Evolutionary conservation across 2,113 vertebrate genomes (phyloP), one percentile per base, ranked within the genome.

Genomic region (Oceanodroma tethys): DNA sequence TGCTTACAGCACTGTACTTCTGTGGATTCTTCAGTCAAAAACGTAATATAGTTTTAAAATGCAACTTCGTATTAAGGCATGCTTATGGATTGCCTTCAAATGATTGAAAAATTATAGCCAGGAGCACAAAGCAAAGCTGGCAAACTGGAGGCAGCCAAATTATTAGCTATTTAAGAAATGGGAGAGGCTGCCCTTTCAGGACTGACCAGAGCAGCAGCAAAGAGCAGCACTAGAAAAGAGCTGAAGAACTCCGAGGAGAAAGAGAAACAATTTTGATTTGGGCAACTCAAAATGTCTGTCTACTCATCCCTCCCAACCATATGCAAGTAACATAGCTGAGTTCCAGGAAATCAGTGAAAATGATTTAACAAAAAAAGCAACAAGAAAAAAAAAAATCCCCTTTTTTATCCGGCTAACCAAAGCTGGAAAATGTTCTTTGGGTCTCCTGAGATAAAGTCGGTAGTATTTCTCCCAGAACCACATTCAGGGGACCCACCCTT

Each of bases 371-470:
- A 87, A 67, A 84, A 43, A 4, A 48, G 26, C 15, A 74, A 75
- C 47, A 50, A 40, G 0, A 2, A 2, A 30, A 11, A 27, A 7
- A 32, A 32, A 8, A 34, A 7, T 60, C 10, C 6, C 18, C 9
- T 3, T 60, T 88, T 82, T 85, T 29, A 87, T 80, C 5, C 7
- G 19, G 36, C 13, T 62, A 67, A 73, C 43, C 20, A 73, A 85
- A 95, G 34, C 10, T 89, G 29, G n/a, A 84, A 85, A 25, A 48
- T 38, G 30, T 43, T 88, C 11, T 23, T 48, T 36, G 81, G 59
- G 17, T 16, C 52, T 84, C 30, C 66, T 87, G 26, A 82, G 58
- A 74, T 67, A 59, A 87, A 90, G 29, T 10, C 4, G 0, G 8
- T 20, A 67, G 40, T 3, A 52, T 48, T 78, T 74, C 62, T 88